Conservation (phyloP, 1,140 invertebrate genomes). For the Leptestheria dahalacensis region DNA sequence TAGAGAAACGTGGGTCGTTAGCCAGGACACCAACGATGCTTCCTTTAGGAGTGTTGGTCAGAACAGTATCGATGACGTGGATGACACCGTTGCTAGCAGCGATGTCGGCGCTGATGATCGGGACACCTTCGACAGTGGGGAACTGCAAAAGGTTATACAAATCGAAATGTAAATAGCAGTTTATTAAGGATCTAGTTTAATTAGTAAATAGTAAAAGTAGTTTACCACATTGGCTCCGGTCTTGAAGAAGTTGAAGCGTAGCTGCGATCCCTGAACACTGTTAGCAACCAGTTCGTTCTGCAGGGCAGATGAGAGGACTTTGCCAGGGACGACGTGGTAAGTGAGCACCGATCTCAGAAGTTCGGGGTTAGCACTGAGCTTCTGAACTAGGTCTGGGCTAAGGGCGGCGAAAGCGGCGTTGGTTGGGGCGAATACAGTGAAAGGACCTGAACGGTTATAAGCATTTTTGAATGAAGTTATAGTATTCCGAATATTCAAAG, state of each 20-base stretch:
- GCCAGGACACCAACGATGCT: conserved; percentile 64
- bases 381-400: not conserved
- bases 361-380: not conserved
- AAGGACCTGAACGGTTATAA: conserved; percentile 5
- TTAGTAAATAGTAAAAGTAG: not conserved
- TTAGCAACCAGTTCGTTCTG: conserved; percentile 10
- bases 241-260: conserved; percentile 1
- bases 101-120: conserved; percentile 49
- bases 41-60: conserved; percentile 70
- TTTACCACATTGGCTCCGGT: not conserved
- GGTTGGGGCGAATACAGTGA: conserved; percentile 15
- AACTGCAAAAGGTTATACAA: no score
- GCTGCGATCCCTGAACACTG: not conserved
- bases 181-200: not conserved
- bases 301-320: not conserved
- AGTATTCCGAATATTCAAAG: no score
- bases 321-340: conserved; percentile 3
- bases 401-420: conserved; percentile 13
- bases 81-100: conserved; percentile 66
- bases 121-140: conserved; percentile 60
- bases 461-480: no score
- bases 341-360: conserved; percentile 4
- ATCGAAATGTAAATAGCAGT: not conserved
- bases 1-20: conserved; percentile 56
- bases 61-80: conserved; percentile 68